These are phyloP conservation scores for Fregetta grallaria DNA, from an alignment of 2,113 vertebrate genomes.

Conservation along the genomic window DNA sequence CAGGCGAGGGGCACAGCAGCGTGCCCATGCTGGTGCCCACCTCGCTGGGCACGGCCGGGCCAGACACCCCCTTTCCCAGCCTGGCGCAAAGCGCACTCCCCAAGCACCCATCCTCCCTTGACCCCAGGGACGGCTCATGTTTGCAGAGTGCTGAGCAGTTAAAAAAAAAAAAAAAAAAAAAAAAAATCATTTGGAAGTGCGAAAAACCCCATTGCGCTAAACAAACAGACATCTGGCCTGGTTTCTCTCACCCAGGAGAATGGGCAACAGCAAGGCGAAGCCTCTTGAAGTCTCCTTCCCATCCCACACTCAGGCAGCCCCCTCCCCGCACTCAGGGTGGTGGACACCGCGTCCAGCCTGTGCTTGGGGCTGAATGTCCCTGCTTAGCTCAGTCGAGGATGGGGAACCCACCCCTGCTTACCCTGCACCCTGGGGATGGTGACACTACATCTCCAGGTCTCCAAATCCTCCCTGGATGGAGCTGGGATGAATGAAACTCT, in stretches of 20 bases:
- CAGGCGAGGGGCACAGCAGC: fast-evolving
- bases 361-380: not conserved
- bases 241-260: not conserved
- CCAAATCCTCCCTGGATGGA: not conserved
- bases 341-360: fast-evolving
- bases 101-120: fast-evolving
- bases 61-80: not conserved
- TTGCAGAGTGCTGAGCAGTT: not conserved
- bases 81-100: not conserved
- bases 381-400: not conserved
- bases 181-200: too few relatives aligned
- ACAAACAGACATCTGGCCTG: not conserved
- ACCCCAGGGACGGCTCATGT: not conserved
- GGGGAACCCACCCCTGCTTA: not conserved
- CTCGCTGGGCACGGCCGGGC: fast-evolving
- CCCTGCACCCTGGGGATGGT: not conserved
- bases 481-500: not conserved
- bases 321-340: fast-evolving
- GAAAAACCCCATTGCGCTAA: fast-evolving
- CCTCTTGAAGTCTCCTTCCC: not conserved
- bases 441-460: fast-evolving
- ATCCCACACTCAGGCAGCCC: not conserved
- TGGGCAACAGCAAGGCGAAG: fast-evolving
- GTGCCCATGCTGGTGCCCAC: not conserved
- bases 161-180: too few relatives aligned